Conservation (phyloP, 2,888 invertebrate genomes). For the Congeria kusceri region DNA sequence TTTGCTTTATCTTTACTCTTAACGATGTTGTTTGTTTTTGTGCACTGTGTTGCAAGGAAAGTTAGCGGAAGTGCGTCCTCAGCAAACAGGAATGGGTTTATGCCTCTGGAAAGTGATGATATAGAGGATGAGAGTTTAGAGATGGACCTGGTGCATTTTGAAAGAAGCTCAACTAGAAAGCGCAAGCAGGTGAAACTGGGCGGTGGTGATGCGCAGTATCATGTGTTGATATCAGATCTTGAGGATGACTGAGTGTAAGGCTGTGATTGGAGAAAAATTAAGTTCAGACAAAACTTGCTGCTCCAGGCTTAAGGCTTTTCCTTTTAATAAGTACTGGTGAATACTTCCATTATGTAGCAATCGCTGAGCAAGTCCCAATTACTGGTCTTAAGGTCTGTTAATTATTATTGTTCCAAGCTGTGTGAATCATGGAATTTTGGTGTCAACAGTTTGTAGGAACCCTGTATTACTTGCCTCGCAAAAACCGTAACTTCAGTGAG, state of each 20-base stretch:
- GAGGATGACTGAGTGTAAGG: conserved; percentile 47
- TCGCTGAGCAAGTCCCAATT: too few relatives aligned
- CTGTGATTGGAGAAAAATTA: too few relatives aligned
- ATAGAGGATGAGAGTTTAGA: conserved; percentile 70
- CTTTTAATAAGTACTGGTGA: too few relatives aligned
- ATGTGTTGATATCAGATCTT: conserved; percentile 52
- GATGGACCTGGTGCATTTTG: conserved; percentile 64
- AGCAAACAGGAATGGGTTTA: conserved; percentile 70
- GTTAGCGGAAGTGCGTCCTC: conserved; percentile 38
- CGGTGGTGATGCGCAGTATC: conserved; percentile 43
- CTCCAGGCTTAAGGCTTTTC: too few relatives aligned
- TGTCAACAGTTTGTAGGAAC: too few relatives aligned
- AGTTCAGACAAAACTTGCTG: too few relatives aligned
- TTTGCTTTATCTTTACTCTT: conserved; percentile 76
- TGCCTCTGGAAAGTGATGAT: conserved; percentile 73
- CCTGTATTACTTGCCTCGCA: too few relatives aligned
- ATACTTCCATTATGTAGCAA: too few relatives aligned
- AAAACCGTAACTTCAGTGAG: too few relatives aligned
- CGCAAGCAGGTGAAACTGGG: conserved; percentile 27
- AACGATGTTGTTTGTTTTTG: conserved; percentile 79
- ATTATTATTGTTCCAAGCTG: too few relatives aligned
- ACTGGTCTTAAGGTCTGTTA: too few relatives aligned
- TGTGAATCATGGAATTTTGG: too few relatives aligned
- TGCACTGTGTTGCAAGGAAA: conserved; percentile 82
- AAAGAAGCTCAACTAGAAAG: conserved; percentile 48